phyloP scores from a whole-genome alignment of 2,113 vertebrate genomes.

The Corythaeola cristata region DNA sequence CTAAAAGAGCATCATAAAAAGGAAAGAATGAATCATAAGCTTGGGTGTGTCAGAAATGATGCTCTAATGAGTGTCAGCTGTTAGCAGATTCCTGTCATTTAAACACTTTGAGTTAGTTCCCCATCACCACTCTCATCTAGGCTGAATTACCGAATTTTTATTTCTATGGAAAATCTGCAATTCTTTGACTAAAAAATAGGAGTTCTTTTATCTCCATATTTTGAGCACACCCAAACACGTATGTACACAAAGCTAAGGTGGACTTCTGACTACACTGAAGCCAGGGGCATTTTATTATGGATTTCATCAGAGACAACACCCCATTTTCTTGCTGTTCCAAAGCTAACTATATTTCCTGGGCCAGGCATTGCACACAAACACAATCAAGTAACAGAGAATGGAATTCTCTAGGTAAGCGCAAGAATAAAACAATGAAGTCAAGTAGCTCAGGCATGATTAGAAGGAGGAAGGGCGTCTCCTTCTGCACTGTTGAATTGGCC shows the following conservation, averaged over 20 bases:
- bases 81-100: conserved; percentile 17
- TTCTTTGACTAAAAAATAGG: not conserved
- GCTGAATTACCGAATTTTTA: not conserved
- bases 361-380: not conserved
- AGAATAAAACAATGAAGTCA: conserved; percentile 18
- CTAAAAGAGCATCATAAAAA: not conserved
- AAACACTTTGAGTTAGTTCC: not conserved
- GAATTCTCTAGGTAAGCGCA: not conserved
- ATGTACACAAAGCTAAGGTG: not conserved
- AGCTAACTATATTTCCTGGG: not conserved
- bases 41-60: not conserved
- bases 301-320: not conserved
- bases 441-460: not conserved
- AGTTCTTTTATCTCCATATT: not conserved
- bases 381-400: not conserved
- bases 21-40: not conserved
- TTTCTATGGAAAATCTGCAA: not conserved
- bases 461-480: conserved; percentile 15
- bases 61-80: not conserved
- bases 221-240: not conserved
- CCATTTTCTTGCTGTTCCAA: not conserved
- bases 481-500: not conserved
- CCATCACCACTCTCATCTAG: not conserved
- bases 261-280: not conserved
- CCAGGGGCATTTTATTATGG: not conserved